A percentile compares a stretch with the other conserved stretches of the same genome.
Conservation (phyloP, 2,888 invertebrate species). For the Drosophila birchii region DNA sequence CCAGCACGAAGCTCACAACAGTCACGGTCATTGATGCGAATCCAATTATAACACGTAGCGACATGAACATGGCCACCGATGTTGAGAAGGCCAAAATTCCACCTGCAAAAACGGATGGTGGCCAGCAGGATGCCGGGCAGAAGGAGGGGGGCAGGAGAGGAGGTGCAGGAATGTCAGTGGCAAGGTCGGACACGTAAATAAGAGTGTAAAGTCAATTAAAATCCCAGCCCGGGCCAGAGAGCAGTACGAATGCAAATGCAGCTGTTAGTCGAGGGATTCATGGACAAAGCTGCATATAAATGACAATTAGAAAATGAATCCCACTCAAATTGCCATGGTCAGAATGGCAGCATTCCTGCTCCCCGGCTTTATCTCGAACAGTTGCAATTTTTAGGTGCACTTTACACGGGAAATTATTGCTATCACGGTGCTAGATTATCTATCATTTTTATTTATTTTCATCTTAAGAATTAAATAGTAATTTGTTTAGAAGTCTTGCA, state of each 20-base stretch:
- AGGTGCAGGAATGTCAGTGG: conserved; percentile 60
- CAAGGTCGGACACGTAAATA: conserved; percentile 76
- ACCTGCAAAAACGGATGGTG: conserved; percentile 67
- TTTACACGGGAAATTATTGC: background rate
- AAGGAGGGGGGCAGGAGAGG: background rate
- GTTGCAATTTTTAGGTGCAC: background rate
- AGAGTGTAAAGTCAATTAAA: conserved; percentile 76
- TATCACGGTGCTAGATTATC: background rate
- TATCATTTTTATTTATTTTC: background rate
- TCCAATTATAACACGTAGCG: conserved; percentile 86
- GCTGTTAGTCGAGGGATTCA: conserved; percentile 37
- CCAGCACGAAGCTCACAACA: conserved; percentile 89
- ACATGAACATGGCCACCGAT: conserved; percentile 87
- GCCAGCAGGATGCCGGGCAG: conserved; percentile 23
- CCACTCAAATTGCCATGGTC: conserved; percentile 43
- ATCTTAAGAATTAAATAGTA: background rate
- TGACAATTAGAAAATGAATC: conserved; percentile 69
- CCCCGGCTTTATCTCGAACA: background rate
- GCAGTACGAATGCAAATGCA: conserved; percentile 61
- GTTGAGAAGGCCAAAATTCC: conserved; percentile 87
- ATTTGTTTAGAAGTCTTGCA: too few species aligned
- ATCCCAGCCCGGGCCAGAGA: conserved; percentile 48
- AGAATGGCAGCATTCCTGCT: conserved; percentile 27
- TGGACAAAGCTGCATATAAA: conserved; percentile 58
- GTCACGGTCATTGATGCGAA: conserved; percentile 87